Evolutionary conservation across 2,888 invertebrate genomes (phyloP).

Genomic region (Drosophila lacicola): DNA sequence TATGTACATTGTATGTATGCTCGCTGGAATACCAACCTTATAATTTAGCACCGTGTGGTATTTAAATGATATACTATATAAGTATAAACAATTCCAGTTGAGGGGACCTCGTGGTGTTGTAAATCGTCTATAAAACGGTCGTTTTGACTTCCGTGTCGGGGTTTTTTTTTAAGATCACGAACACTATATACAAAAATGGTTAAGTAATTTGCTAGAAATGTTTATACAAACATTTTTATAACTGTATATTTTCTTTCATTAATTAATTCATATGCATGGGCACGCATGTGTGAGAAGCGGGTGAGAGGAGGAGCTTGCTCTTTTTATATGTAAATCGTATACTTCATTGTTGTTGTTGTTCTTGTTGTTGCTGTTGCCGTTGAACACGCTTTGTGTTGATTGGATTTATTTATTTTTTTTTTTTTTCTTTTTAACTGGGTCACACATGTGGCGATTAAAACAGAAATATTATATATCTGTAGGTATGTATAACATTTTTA

Average conservation of each 20-base stretch:
- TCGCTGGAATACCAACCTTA: conserved; percentile 42
- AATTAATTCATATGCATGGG: conserved; percentile 73
- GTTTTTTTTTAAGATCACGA: background rate
- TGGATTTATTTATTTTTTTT: conserved; percentile 6
- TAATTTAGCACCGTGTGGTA: conserved; percentile 10
- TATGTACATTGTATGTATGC: background rate
- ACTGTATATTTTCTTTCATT: conserved; percentile 41
- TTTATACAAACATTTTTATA: conserved; percentile 66
- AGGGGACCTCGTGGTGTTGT: conserved; percentile 11
- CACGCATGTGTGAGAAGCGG: conserved; percentile 27
- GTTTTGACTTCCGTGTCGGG: conserved; percentile 40
- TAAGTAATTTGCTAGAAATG: conserved; percentile 35
- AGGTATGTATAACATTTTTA: conserved; percentile 43
- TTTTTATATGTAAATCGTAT: conserved; percentile 55
- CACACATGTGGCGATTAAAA: conserved; percentile 78
- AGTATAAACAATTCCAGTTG: conserved; percentile 32
- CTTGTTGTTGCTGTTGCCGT: conserved; percentile 12
- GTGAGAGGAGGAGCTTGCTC: conserved; percentile 7
- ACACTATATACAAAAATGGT: conserved; percentile 28
- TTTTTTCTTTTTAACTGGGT: conserved; percentile 67
- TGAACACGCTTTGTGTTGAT: conserved; percentile 49
- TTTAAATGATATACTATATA: conserved; percentile 24
- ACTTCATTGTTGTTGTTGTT: conserved; percentile 46
- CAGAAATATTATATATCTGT: conserved; percentile 53
- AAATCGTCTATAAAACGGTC: conserved; percentile 23